phyloP scores from a whole-genome alignment of 2,113 vertebrate genomes.

The Coreoperca whiteheadi region DNA sequence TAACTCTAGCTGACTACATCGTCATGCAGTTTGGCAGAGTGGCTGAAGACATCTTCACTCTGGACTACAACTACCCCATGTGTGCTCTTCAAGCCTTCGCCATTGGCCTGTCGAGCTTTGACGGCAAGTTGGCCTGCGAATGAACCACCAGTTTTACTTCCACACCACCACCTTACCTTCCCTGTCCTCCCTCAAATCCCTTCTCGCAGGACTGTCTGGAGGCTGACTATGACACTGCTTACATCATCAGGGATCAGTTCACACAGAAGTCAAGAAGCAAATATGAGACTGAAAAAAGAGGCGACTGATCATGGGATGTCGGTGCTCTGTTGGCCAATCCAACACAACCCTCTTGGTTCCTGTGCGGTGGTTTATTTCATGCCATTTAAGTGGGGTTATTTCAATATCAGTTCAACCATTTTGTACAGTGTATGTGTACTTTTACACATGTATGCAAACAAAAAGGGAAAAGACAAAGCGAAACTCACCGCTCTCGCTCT shows the following conservation, averaged over 20 bases:
- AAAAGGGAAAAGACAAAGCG: slow-evolving; percentile 44
- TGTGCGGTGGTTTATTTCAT: neutral
- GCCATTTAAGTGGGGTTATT: neutral
- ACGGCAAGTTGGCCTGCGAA: slow-evolving; percentile 97
- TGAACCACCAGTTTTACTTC: slow-evolving; percentile 71
- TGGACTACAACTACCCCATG: slow-evolving; percentile 97
- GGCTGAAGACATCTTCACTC: slow-evolving; percentile 95
- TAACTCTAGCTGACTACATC: slow-evolving; percentile 91
- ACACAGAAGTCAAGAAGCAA: neutral
- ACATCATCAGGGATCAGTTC: neutral
- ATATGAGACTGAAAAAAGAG: neutral
- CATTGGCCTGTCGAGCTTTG: slow-evolving; percentile 96
- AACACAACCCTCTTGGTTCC: neutral
- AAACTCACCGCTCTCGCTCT: neutral
- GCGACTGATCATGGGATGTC: neutral
- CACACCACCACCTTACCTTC: neutral
- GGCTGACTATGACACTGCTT: neutral
- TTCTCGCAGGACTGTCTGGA: neutral
- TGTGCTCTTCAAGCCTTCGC: slow-evolving; percentile 98
- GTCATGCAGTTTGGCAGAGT: slow-evolving; percentile 99
- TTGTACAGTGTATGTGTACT: slow-evolving; percentile 6
- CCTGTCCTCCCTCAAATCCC: neutral
- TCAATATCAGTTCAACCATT: slow-evolving; percentile 3
- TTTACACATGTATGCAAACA: neutral
- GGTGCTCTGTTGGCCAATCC: neutral